These are phyloP conservation scores for Colius striatus DNA, from an alignment of 2,113 vertebrate genomes.

Conservation along the genomic window DNA sequence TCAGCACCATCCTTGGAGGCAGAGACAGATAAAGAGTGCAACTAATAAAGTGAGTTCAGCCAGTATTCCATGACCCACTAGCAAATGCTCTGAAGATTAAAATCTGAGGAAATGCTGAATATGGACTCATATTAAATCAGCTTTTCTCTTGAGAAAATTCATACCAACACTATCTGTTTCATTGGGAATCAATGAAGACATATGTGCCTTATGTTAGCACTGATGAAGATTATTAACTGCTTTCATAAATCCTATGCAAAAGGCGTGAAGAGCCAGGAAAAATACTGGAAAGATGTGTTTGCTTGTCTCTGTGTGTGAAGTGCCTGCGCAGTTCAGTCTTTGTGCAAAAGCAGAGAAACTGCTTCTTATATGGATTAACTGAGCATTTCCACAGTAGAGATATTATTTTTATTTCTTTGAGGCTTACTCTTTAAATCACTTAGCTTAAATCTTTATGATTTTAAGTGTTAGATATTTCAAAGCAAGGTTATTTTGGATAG, in stretches of 20 bases:
- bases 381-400: neutral
- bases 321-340: neutral
- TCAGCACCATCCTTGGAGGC: neutral
- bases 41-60: neutral
- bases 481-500: neutral
- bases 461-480: neutral
- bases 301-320: neutral
- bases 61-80: neutral
- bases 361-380: neutral
- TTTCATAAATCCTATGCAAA: slow-evolving; percentile 13
- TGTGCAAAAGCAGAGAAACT: neutral
- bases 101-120: neutral
- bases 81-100: neutral
- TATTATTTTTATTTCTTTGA: neutral
- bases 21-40: neutral
- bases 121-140: neutral
- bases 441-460: neutral
- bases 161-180: neutral
- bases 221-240: neutral
- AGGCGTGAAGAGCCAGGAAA: slow-evolving; percentile 21
- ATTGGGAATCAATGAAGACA: neutral
- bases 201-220: neutral
- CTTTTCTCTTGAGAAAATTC: neutral
- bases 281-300: slow-evolving; percentile 1
- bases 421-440: neutral